Evolutionary conservation across 2,113 vertebrate species (phyloP), one percentile per base, ranked within the genome.

Genomic region (Mohoua ochrocephala): DNA sequence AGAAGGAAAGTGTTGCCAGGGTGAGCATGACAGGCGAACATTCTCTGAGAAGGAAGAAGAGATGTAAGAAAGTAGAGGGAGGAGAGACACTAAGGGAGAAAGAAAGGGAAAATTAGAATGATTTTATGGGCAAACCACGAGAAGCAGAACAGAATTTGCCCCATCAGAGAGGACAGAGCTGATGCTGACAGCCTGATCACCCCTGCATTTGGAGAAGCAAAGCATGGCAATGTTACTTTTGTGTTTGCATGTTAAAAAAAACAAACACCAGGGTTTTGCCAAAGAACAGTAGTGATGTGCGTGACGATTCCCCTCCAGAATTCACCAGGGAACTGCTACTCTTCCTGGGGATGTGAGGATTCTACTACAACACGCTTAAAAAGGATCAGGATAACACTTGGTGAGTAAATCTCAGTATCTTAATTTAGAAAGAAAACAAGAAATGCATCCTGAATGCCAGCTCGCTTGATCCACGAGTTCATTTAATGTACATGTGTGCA

Each of bases 401-500:
- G 22, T 44, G 31, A 76, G 2, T 68, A 47, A 75, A 42, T 50
- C 49, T 79, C 28, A 37, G 59, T 17, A 41, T 63, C 52, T 70
- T 74, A 80, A 53, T 49, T 50, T 77, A 70, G n/a, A 47, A 70
- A 88, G 65, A 73, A 89, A 91, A 81, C 39, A 67, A 63, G 39
- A 92, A 78, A 57, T 15, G 7, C 30, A 78, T 45, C 47, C 47
- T 54, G 60, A 81, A 84, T 59, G 59, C 28, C 63, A 84, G 45
- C 26, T 54, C 1, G 4, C 47, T 61, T 59, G 21, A 59, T 74
- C 18, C 42, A 26, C 1, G 3, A 49, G 45, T 76, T 91, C 12
- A 41, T 59, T 53, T 50, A 54, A 68, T 1, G 2, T 4, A 33
- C 8, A 23, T 0, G 0, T 11, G 31, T 59, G 50, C 37, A 93